Evolutionary conservation across 1,140 invertebrate genomes (phyloP).

Genomic region (Spodoptera litura): DNA sequence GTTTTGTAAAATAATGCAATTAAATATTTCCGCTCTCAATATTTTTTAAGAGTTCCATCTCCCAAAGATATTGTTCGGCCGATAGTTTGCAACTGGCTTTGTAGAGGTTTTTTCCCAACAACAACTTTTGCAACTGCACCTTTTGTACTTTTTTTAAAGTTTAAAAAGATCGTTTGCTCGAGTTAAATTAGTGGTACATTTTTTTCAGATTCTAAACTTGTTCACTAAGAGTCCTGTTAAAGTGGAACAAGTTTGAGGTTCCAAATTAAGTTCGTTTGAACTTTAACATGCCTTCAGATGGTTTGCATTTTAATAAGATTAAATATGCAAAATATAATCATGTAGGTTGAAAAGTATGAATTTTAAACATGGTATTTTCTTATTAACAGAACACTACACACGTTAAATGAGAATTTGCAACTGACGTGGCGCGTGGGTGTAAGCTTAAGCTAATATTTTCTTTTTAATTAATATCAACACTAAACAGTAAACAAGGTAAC

Average conservation of each 20-base stretch:
- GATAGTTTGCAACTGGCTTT: slow-evolving; percentile 32
- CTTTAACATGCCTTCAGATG: slow-evolving; percentile 3
- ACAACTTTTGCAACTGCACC: slow-evolving; percentile 7
- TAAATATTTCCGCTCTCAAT: slow-evolving; percentile 63
- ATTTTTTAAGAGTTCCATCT: slow-evolving; percentile 43
- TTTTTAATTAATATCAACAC: too few relatives aligned
- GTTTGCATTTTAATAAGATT: slow-evolving; percentile 19
- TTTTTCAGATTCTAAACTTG: slow-evolving; percentile 3
- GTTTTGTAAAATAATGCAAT: slow-evolving; percentile 60
- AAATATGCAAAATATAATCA: background rate
- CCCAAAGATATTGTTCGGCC: slow-evolving; percentile 39
- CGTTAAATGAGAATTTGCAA: too few relatives aligned
- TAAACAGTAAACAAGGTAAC: too few relatives aligned
- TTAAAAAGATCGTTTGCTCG: slow-evolving; percentile 18
- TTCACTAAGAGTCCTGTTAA: background rate
- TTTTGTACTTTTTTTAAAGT: slow-evolving; percentile 22
- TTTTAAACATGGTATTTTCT: too few relatives aligned
- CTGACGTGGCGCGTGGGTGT: too few relatives aligned
- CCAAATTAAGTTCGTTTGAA: slow-evolving; percentile 5
- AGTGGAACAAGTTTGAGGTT: background rate
- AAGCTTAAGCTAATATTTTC: too few relatives aligned
- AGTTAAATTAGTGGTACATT: slow-evolving; percentile 15
- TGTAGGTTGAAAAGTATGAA: background rate
- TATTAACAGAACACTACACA: too few relatives aligned
- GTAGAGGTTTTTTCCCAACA: background rate